Base-by-base conservation (phyloP, 1,140 invertebrate genomes). In the Formica selysi region DNA sequence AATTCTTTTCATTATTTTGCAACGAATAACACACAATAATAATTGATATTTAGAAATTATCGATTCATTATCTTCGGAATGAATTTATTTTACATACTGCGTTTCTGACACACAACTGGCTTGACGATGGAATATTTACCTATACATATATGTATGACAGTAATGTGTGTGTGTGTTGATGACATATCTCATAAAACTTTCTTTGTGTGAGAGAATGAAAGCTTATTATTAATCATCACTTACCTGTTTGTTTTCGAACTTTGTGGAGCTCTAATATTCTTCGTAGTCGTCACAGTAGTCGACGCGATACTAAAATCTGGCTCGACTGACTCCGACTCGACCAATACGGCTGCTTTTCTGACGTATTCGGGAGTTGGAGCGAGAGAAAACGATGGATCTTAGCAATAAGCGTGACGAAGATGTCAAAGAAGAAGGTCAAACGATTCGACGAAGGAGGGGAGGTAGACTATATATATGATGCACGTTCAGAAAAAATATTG, bases 261-360 rank as follows among this genome's bases (percentile, higher is more conserved):
- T n/a, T 68, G 36, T 19, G n/a, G 4, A 13, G 3, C 32, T 36
- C 32, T 36, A 2, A 29, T 68, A 13, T 22, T 29, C n/a, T 36
- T 4, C n/a, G 8, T 22, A 36, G 3, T 54, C 62, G 13, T 13
- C 62, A 48, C 19, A 36, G 3, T 16, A 67, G 44, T 29, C 54
- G 38, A 32, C n/a, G 51, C 76, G 44, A 29, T 22, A 80, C 76
- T 80, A 16, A 80, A 68, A 38, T 57, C 22, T 59, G 22, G 2
- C 41, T 48, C 19, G 22, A 64, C 38, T 22, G 29, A 38, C 51
- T 41, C 26, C 32, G 32, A 32, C 32, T 10, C 10, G 10, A 44
- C 19, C 59, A 22, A 57, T 19, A 51, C n/a, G 5, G 44, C n/a
- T 64, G 76, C 61, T 26, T 1, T 36, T 68, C 62, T 54, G 44